Percentiles rank a stretch among this genome's conserved stretches.
Evolutionary conservation across 2,888 invertebrate genomes (phyloP).

Genomic region (Arenicola marina): DNA sequence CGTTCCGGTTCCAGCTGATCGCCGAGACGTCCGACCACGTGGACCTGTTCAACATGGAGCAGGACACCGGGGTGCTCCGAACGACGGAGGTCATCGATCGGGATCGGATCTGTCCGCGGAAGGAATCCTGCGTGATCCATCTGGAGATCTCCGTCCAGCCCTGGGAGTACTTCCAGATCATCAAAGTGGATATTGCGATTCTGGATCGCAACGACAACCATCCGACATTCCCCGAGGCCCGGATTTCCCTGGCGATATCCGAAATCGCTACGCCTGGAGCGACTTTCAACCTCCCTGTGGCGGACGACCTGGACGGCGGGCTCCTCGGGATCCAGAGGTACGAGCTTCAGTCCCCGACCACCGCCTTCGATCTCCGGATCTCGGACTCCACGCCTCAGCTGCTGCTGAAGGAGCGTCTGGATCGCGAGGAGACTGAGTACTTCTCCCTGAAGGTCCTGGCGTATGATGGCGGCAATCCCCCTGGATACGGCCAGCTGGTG

Average conservation of each 20-base stretch:
- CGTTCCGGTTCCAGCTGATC: conserved; percentile 30
- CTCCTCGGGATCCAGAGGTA: conserved; percentile 23
- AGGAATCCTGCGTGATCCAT: conserved; percentile 22
- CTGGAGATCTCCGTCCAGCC: conserved; percentile 30
- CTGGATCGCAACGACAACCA: conserved; percentile 34
- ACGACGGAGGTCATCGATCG: conserved; percentile 29
- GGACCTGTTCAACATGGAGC: conserved; percentile 27
- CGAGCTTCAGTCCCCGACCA: conserved; percentile 11
- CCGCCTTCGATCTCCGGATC: conserved; percentile 18
- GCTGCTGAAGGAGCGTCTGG: conserved; percentile 11
- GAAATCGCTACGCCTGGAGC: conserved; percentile 25
- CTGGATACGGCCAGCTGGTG: conserved; percentile 21
- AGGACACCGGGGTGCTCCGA: conserved; percentile 26
- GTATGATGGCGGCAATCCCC: conserved; percentile 78
- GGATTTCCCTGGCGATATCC: conserved; percentile 21
- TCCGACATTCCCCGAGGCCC: conserved; percentile 25
- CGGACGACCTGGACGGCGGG: conserved; percentile 30
- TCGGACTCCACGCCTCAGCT: conserved; percentile 9
- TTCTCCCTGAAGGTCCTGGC: conserved; percentile 82
- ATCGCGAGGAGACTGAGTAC: conserved; percentile 21
- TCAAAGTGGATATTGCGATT: conserved; percentile 31
- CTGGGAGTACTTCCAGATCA: conserved; percentile 23
- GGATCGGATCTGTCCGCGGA: conserved; percentile 30
- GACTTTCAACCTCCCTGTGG: conserved; percentile 24
- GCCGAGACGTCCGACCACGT: conserved; percentile 18